Base-by-base conservation (phyloP, 2,113 vertebrate species). In the Platycercus adscitus region DNA sequence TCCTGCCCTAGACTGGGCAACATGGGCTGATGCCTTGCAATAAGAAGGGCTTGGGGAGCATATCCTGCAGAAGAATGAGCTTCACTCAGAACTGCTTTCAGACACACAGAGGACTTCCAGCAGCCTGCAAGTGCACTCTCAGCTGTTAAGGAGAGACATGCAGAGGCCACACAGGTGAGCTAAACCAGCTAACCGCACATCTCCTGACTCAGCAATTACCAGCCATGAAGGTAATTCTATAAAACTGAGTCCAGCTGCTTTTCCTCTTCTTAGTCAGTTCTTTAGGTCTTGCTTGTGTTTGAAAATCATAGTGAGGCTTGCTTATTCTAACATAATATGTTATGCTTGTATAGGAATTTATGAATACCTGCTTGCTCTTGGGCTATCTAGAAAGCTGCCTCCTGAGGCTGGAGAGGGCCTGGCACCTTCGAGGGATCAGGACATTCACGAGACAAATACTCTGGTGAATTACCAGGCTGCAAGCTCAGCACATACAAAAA, bases 271-370 rank as follows among this genome's bases (percentile, higher is more conserved):
- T 3, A 7, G 13, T 14, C 26, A 12, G 41, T 16, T 71, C 47
- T 72, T 33, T 25, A 14, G n/a, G 19, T 41, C 21, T 26, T 33
- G 43, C 7, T 43, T 23, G 21, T 26, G 47, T 5, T 63, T 23
- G 37, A 60, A n/a, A 23, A 3, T 0, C 9, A 39, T 7, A 39
- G 28, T 0, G 20, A 58, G 26, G 31, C 4, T n/a, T 20, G n/a
- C 31, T 10, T 16, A 7, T 18, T 23, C 39, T 11, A 12, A 2
- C 53, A 7, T 12, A 35, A 13, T 21, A 9, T 16, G 2, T 12
- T 41, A 17, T 28, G 66, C 28, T 41, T 7, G 2, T 3, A 0
- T 1, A 16, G 49, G 39, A 35, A 8, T 26, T 28, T 7, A 0
- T 7, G 7, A 41, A 12, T 17, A 5, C 6, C 28, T 69, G 17